These are phyloP conservation scores for Hoplodrina blanda DNA, from an alignment of 2,888 invertebrate genomes.

Conservation along the genomic window DNA sequence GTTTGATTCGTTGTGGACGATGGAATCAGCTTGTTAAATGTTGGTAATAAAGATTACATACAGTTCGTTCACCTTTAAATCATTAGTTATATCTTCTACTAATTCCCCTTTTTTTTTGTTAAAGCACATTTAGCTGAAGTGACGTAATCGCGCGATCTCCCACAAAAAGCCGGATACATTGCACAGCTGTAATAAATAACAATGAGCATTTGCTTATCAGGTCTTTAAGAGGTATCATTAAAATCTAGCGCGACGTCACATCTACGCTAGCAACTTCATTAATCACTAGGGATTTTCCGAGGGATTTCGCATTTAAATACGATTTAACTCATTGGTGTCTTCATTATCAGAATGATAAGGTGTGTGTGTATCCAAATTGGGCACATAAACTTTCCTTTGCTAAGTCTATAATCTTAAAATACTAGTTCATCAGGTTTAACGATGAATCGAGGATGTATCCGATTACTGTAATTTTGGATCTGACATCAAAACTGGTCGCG, in stretches of 20 bases:
- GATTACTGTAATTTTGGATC: constrained; percentile 33
- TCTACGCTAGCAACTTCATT: constrained; percentile 25
- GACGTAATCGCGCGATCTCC: constrained; percentile 67
- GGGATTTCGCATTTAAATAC: not conserved
- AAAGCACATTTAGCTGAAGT: constrained; percentile 66
- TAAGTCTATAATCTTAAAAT: constrained; percentile 30
- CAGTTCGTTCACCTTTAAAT: constrained; percentile 62
- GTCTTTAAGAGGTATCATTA: constrained; percentile 47
- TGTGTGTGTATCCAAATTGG: not conserved
- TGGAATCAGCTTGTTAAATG: constrained; percentile 54
- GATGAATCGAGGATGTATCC: constrained; percentile 16
- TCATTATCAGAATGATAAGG: not conserved
- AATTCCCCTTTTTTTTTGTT: constrained; percentile 71
- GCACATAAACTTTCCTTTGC: not conserved
- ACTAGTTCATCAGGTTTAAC: constrained; percentile 22
- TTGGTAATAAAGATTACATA: constrained; percentile 58
- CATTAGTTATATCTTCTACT: constrained; percentile 64
- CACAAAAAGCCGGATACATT: constrained; percentile 77
- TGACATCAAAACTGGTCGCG: constrained; percentile 25
- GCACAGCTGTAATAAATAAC: constrained; percentile 64
- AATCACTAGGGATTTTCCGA: constrained; percentile 29
- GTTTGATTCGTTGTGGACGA: constrained; percentile 30
- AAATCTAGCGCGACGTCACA: constrained; percentile 41
- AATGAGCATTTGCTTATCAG: constrained; percentile 62
- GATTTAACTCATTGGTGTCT: not conserved